A percentile compares a stretch with the other conserved stretches of the same genome.
phyloP scores from a whole-genome alignment of 2,113 vertebrate genomes.

The Paraplagusia blochii region DNA sequence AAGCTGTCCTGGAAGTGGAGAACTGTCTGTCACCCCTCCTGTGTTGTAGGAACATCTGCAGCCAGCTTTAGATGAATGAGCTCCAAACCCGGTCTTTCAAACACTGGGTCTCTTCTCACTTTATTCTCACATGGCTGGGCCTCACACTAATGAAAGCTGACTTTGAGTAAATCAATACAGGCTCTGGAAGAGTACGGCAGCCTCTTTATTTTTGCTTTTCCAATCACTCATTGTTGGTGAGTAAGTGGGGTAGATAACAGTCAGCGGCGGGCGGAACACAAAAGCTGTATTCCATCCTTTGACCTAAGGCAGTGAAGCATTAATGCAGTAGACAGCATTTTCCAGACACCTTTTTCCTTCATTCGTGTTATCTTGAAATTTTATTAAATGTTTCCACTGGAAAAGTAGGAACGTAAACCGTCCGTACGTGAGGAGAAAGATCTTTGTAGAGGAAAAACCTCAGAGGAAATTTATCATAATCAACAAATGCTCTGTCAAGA shows the following conservation, averaged over 20 bases:
- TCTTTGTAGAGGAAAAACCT: slow-evolving; percentile 12
- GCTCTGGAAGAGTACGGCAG: slow-evolving; percentile 41
- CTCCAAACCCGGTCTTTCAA: slow-evolving; percentile 39
- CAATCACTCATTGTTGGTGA: slow-evolving; percentile 67
- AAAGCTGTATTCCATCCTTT: slow-evolving; percentile 27
- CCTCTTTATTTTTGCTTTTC: slow-evolving; percentile 48
- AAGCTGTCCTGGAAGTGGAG: slow-evolving; percentile 54
- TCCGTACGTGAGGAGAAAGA: too few relatives aligned
- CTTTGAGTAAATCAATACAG: slow-evolving; percentile 67
- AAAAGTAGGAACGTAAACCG: slow-evolving; percentile 40
- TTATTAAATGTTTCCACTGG: slow-evolving; percentile 52
- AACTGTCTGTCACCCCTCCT: slow-evolving; percentile 19
- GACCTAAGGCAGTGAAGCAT: slow-evolving; percentile 5
- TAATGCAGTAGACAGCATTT: slow-evolving; percentile 24
- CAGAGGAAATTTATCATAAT: not conserved
- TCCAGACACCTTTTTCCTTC: slow-evolving; percentile 35
- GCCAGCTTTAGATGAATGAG: slow-evolving; percentile 49
- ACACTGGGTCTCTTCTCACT: slow-evolving; percentile 43
- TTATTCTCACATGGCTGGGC: slow-evolving; percentile 63
- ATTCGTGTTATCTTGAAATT: slow-evolving; percentile 48
- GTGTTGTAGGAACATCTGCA: slow-evolving; percentile 31
- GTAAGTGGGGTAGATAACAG: slow-evolving; percentile 35
- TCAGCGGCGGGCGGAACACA: slow-evolving; percentile 10
- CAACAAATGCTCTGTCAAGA: too few relatives aligned
- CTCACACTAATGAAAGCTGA: slow-evolving; percentile 63